Evolutionary conservation across 1,140 invertebrate species (phyloP), one percentile per base, ranked within the genome.

Genomic region (Macrostomum lignano): DNA sequence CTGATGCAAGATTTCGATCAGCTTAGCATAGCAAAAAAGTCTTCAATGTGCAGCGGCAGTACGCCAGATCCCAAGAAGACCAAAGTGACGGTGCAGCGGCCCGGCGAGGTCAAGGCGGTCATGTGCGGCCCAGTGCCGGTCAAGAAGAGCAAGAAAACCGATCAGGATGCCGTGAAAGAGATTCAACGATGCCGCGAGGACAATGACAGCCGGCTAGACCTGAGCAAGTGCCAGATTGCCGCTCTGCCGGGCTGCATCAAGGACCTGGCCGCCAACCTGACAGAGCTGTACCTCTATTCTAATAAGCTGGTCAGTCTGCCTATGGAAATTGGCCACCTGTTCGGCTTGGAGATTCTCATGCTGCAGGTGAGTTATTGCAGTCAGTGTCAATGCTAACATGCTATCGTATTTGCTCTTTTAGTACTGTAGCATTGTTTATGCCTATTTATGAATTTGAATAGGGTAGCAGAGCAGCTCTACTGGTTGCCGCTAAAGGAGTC

Each of bases 251-350:
- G 5, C 15, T 17, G n/a, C 7, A 33, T 33, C 14, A 33, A 33
- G 20, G 32, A 33, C 13, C 26, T 33, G 17, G 3, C 32, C 2
- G 7, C 22, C 14, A 33, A 33, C 11, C 20, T 98, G 28, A 68
- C 70, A 13, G 91, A 98, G 54, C 71, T 98, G 41, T 98, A 98
- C 62, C 63, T 96, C 29, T 91, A 91, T 60, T 81, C 84, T 40
- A 98, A 98, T 59, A 91, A 93, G 55, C 60, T 98, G 36, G 69
- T 67, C 1, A 72, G 72, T 20, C 61, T 98, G 36, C 88, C 91
- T 7, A 25, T 69, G 17, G 88, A 96, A 62, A 82, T 98, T 49
- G 91, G 88, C 1, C 72, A 67, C 45, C 60, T 96, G 25, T 69
- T 72, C 23, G 84, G 81, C 56, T 62, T 94, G 28, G 69, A 76